Conservation (phyloP, 35 echinoderm and acorn worm species). For the Apostichopus parvimensis region DNA sequence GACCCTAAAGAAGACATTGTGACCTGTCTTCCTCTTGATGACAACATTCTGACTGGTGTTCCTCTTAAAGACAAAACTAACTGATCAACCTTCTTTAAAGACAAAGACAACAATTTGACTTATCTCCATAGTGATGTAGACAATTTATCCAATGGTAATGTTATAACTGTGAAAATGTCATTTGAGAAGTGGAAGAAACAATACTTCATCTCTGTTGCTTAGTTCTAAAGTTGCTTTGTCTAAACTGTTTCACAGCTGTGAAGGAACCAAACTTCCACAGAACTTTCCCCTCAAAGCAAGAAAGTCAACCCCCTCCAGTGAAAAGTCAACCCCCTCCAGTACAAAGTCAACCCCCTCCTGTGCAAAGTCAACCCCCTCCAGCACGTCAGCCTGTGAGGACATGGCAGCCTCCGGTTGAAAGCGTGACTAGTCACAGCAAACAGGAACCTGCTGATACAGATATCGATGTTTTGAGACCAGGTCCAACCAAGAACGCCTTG, state of each 20-base stretch:
- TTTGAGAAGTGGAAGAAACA: too few species aligned
- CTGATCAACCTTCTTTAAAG: too few species aligned
- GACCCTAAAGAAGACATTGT: too few species aligned
- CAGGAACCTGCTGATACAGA: background rate
- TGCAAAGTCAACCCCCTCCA: background rate
- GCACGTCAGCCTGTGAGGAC: constrained; percentile 18
- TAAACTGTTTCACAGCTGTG: background rate
- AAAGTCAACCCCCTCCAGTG: constrained; percentile 4
- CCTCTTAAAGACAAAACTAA: too few species aligned
- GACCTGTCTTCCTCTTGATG: too few species aligned
- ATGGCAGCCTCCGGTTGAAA: background rate
- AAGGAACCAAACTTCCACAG: background rate
- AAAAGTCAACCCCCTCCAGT: background rate
- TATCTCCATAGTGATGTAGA: too few species aligned
- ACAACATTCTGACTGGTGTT: too few species aligned
- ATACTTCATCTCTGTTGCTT: too few species aligned
- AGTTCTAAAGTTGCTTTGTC: background rate
- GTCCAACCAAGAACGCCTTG: constrained; percentile 36
- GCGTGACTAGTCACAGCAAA: background rate
- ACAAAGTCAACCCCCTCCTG: background rate
- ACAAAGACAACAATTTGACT: too few species aligned
- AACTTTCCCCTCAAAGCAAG: background rate
- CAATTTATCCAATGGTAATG: too few species aligned
- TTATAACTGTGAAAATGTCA: too few species aligned
- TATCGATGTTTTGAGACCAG: constrained; percentile 40